These are phyloP conservation scores for Phylloscopus whistleri DNA, from an alignment of 2,113 vertebrate species.

Conservation along the genomic window DNA sequence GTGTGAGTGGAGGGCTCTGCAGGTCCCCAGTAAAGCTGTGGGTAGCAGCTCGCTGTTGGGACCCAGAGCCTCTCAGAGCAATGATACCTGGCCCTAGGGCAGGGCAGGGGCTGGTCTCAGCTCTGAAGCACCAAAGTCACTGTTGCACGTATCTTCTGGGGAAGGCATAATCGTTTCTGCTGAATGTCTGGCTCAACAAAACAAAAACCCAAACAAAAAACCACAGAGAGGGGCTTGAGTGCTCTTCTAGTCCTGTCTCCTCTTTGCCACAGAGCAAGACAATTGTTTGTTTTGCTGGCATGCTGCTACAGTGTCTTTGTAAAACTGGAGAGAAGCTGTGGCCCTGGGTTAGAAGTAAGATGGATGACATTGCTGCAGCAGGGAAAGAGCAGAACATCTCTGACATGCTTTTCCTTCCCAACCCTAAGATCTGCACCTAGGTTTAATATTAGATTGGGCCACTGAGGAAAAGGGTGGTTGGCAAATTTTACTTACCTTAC, in stretches of 20 bases:
- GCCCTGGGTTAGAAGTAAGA: not conserved
- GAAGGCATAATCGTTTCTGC: accelerated
- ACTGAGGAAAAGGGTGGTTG: not conserved
- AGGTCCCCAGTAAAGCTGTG: accelerated
- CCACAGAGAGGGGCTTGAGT: not conserved
- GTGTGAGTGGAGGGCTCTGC: not conserved
- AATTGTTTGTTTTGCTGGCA: not conserved
- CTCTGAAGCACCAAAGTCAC: not conserved
- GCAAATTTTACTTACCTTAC: not conserved
- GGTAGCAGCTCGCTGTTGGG: not conserved
- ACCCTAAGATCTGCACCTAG: not conserved
- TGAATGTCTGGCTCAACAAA: not conserved
- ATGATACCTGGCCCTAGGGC: not conserved
- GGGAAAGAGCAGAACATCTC: not conserved
- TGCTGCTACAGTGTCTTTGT: not conserved
- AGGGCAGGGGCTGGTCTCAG: not conserved
- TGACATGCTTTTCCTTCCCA: not conserved
- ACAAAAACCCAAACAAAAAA: not conserved
- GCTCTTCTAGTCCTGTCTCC: not conserved
- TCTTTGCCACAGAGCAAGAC: not conserved
- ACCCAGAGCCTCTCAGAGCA: not conserved
- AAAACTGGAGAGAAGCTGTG: not conserved
- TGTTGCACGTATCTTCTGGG: accelerated
- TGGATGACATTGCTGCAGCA: not conserved
- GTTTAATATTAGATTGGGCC: not conserved